phyloP scores from a whole-genome alignment of 2,797 vertebrate species.

The Fistularia tabacaria region DNA sequence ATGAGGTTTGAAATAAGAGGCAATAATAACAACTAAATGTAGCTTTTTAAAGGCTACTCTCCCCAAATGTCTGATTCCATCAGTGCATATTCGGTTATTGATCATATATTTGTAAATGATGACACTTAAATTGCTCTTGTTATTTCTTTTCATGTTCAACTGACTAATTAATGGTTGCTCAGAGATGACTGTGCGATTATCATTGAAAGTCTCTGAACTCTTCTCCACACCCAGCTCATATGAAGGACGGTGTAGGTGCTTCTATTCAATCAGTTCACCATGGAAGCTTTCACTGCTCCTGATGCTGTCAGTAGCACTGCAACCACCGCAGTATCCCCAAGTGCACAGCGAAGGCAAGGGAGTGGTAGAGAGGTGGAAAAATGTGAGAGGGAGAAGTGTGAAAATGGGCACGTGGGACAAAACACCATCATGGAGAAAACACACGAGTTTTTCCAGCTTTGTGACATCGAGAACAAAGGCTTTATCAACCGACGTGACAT shows the following conservation, averaged over 20 bases:
- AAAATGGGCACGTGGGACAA: constrained; percentile 35
- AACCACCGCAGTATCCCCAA: constrained; percentile 14
- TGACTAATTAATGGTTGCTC: constrained; percentile 79
- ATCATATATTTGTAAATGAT: background rate
- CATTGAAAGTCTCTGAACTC: constrained; percentile 53
- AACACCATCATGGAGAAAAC: constrained; percentile 79
- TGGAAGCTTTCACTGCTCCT: constrained; percentile 64
- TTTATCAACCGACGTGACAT: constrained; percentile 85
- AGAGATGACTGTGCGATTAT: constrained; percentile 68
- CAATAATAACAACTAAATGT: too few species aligned
- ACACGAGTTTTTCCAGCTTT: constrained; percentile 90
- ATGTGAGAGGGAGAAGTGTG: constrained; percentile 24
- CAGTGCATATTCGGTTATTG: background rate
- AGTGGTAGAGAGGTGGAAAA: constrained; percentile 1
- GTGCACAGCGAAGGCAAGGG: constrained; percentile 26
- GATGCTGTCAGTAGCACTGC: constrained; percentile 1
- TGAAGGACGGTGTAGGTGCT: constrained; percentile 32
- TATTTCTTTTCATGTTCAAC: constrained; percentile 53
- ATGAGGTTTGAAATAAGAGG: too few species aligned
- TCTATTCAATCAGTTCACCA: constrained; percentile 25
- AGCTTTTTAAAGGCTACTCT: too few species aligned
- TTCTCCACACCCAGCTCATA: constrained; percentile 50
- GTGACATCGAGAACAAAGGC: constrained; percentile 88
- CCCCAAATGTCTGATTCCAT: background rate
- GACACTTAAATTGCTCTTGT: constrained; percentile 20